Base-by-base conservation (phyloP, 2,113 vertebrate genomes). In the Sebastes fasciatus region DNA sequence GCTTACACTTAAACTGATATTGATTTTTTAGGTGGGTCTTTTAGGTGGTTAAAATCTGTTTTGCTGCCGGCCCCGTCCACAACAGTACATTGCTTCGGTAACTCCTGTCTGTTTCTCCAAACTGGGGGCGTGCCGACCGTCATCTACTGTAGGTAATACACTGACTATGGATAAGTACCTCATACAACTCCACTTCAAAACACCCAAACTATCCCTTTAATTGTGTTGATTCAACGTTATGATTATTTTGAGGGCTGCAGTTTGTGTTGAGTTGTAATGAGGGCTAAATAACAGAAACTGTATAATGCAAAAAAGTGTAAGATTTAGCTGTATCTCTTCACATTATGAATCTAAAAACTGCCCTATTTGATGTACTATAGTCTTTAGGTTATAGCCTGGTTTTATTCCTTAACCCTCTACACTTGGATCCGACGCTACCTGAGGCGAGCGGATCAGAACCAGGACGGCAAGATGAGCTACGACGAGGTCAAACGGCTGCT, bases 391-490 rank as follows among this genome's bases (percentile, higher is more conserved):
- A 19, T 42, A 12, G 51, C 45, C 52, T 76, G 61, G 1, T 82
- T 87, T 64, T 63, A 16, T 81, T 88, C 91, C 94, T 93, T 95
- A 92, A 95, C 91, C 19, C 0, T 2, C 12, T 1, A 0, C 72
- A 97, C 95, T 82, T 99, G 98, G 98, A 99, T 99, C 93, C 95
- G 96, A 0, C 91, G 96, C 75, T 97, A 98, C 84, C 95, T 99
- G 91, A 96, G 91, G 85, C 94, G 94, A 58, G 98, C 98, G 0
- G 98, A 99, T 92, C 96, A 96, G 80, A 95, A 99, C 93, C 96
- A 96, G 83, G 98, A 99, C 55, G 97, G 97, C 61, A 98, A 97
- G 93, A 99, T 99, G 97, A 98, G 95, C 83, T 99, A 99, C 88
- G 95, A 97, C 8, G 98, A 99, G 89, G 96, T 98, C 85, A 97